Evolutionary conservation across 2,888 invertebrate species (phyloP), one percentile per base, ranked within the genome.

Genomic region (Choristoneura rosaceana): DNA sequence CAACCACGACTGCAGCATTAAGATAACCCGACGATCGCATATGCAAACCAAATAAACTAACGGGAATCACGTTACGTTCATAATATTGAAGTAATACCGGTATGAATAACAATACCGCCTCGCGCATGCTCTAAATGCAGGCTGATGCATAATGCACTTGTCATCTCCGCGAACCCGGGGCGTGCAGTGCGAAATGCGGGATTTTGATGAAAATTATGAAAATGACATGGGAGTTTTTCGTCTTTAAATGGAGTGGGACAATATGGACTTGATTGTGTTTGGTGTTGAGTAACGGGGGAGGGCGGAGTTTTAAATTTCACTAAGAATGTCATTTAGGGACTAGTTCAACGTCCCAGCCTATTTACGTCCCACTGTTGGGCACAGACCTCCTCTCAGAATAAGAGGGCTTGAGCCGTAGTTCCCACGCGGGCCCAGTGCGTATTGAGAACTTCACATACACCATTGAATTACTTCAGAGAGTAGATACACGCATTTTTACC

Each of bases 111-210:
- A 59, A 33, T 55, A 67, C 74, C 62, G 74, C 65, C 25, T 4
- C 5, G 38, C 38, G 38, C 38, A 38, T 38, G 38, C 52, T 82
- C 87, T 90, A 89, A 90, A 91, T 87, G 89, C 89, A 87, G 85
- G 76, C 80, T 83, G 84, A 89, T 92, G 89, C 90, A 92, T 91
- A 87, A 91, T 91, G 87, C 87, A 90, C 87, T 83, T 87, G 90
- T 90, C 91, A 91, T 89, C 90, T 88, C 84, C 81, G 82, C 81
- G 75, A 75, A 87, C 87, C 84, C 80, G 82, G 78, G 84, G 87
- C 86, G 79, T 71, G 81, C 73, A 74, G 70, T 71, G 71, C 68
- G 73, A 61, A 17, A 41, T 43, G 61, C 17, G 14, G 55, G 25
- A 55, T n/a, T 60, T 52, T 38, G 52, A 65, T 66, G 47, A 33